Evolutionary conservation across 2,797 vertebrate genomes (phyloP), one percentile per base, ranked within the genome.

Genomic region (Aphelocoma californica): DNA sequence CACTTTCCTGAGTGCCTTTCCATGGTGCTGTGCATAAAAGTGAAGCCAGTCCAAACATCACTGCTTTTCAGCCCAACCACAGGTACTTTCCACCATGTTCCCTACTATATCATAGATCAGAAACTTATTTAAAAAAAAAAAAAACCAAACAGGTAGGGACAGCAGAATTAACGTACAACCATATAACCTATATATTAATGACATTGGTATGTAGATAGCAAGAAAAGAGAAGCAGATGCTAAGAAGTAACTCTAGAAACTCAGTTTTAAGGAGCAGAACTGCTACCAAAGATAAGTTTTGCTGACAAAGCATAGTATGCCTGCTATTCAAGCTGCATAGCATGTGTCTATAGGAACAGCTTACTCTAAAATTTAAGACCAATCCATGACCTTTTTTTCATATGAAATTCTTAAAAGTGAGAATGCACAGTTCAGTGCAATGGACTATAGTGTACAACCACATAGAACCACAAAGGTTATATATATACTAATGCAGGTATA

Each of bases 401-500:
- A 71, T 25, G 32, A 25, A 53, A 44, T 36, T 86, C 65, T 81
- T 91, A 44, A 58, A 95, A 91, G 61, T 65, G 77, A 92, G 94
- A 88, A 75, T 45, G 84, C 36, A 18, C 42, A 75, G 66, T 58
- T 86, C 29, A 57, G 56, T 56, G 58, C 74, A 81, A 36, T 79
- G 80, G 45, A 70, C 47, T 19, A 4, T 51, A 14, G 24, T 14
- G 31, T 38, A 75, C 26, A 65, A 58, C 28, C 42, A 62, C 51
- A 57, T 79, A 36, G 19, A 92, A 75, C 48, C 67, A 61, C 51
- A 80, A 47, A 73, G 31, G 40, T 88, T 89, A 67, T 58, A 16
- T 47, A 56, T 38, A 14, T 34, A 81, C 58, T 92, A 90, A 95
- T 82, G 83, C 86, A 93, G 56, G 48, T 73, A 82, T 90, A 81